These are phyloP conservation scores for Synodontis membranacea DNA, from an alignment of 2,113 vertebrate species.

Conservation along the genomic window DNA sequence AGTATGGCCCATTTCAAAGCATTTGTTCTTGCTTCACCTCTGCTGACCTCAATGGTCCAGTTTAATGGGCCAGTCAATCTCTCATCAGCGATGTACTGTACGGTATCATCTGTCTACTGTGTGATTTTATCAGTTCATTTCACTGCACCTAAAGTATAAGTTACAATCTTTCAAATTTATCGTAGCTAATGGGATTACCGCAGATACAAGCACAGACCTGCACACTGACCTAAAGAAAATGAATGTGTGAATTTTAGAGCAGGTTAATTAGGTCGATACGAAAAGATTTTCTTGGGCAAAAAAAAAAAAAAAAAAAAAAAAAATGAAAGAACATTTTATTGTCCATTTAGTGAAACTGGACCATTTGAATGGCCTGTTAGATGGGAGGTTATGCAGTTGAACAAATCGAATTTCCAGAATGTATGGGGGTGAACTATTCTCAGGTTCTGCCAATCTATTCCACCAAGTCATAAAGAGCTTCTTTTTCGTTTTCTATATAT, in stretches of 20 bases:
- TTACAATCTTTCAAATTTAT: constrained; percentile 1
- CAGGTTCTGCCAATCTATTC: background rate
- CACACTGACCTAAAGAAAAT: constrained; percentile 6
- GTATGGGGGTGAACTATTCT: background rate
- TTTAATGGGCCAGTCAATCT: constrained; percentile 21
- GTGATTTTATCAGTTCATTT: constrained; percentile 7
- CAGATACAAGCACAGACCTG: background rate
- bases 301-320: too few species aligned
- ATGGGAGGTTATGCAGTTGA: background rate
- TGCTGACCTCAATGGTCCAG: constrained; percentile 15
- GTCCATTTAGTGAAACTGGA: background rate
- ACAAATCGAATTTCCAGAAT: background rate
- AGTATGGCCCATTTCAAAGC: background rate
- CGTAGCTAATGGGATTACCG: background rate
- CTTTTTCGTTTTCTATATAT: too few species aligned
- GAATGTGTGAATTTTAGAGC: background rate
- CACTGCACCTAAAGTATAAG: background rate
- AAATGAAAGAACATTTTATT: background rate
- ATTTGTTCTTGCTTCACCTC: constrained; percentile 6
- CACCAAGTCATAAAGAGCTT: background rate
- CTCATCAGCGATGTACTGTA: constrained; percentile 11
- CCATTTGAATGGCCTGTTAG: background rate
- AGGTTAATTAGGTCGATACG: background rate
- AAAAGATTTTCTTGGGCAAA: background rate
- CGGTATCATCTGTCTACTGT: constrained; percentile 3